Evolutionary conservation across 2,888 invertebrate genomes (phyloP), one percentile per base, ranked within the genome.

Genomic region (Sclerodermus sp.): DNA sequence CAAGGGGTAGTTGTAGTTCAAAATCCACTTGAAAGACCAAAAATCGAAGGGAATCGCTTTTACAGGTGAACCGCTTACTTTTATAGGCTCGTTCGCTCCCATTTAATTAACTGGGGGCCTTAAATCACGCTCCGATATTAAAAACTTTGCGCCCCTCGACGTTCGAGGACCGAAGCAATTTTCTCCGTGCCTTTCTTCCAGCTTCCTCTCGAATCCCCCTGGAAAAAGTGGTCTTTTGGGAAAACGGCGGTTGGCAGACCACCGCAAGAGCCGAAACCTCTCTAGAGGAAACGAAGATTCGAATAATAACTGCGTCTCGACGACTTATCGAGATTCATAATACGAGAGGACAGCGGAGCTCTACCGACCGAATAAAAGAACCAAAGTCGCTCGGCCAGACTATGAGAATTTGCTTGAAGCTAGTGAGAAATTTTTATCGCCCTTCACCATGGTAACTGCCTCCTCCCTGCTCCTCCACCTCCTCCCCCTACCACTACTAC

Each of bases 51-150:
- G 4, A 23, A 53, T 51, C 43, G 48, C 43, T 48, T 53, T 54
- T 54, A 45, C 49, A 49, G 47, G 50, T 37, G 45, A 57, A 54
- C 55, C 51, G 49, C 51, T 51, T 57, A 57, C 54, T 59, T 58
- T 58, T 58, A 54, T 64, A 45, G 56, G 55, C 60, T 54, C 54
- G 51, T 60, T 50, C 50, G 58, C 58, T 60, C 53, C 60, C 61
- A 62, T 69, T 72, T 72, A 70, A 70, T 72, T 70, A 72, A 68
- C 64, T 59, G 55, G 49, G 40, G 52, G 47, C 42, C 58, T 58
- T 72, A 68, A 71, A 71, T 72, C 68, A 68, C 56, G 58, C 53
- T 58, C 57, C 44, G 62, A 67, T 72, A 70, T 68, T 68, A 66
- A 68, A 66, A 72, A 66, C 64, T 68, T 60, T 51, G 49, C 57